Evolutionary conservation across 37 sponge, comb jelly and placozoan species (phyloP).

Genomic region (Bolinopsis microptera): DNA sequence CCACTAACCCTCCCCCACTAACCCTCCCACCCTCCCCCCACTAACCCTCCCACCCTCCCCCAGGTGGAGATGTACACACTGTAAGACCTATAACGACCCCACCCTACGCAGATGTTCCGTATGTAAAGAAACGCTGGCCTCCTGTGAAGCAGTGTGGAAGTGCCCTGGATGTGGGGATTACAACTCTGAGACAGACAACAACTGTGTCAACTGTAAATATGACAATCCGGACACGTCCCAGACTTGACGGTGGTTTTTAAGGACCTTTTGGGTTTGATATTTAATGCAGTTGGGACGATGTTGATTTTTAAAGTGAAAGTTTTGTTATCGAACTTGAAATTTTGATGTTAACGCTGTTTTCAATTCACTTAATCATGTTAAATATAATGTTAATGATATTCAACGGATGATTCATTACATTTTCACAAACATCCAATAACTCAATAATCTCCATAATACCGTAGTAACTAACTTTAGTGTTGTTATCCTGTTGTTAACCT

Average conservation of each 20-base stretch:
- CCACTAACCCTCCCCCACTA: too few species aligned
- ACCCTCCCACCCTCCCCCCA: not conserved
- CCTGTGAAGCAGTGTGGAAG: not conserved
- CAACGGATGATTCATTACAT: too few species aligned
- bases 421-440: too few species aligned
- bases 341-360: not conserved
- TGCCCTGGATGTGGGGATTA: slow-evolving; percentile 16
- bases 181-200: not conserved
- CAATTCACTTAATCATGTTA: too few species aligned
- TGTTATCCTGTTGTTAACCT: too few species aligned
- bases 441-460: too few species aligned
- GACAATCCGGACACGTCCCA: not conserved
- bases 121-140: not conserved
- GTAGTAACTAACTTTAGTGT: too few species aligned
- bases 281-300: too few species aligned
- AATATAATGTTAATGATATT: too few species aligned
- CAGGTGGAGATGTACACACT: not conserved
- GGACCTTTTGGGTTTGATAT: not conserved
- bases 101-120: not conserved
- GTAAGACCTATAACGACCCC: not conserved
- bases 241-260: not conserved
- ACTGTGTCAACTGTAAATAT: not conserved
- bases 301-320: too few species aligned
- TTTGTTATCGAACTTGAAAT: not conserved
- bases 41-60: not conserved